Evolutionary conservation across 2,888 invertebrate genomes (phyloP), one percentile per base, ranked within the genome.

Genomic region (Tachina fera): DNA sequence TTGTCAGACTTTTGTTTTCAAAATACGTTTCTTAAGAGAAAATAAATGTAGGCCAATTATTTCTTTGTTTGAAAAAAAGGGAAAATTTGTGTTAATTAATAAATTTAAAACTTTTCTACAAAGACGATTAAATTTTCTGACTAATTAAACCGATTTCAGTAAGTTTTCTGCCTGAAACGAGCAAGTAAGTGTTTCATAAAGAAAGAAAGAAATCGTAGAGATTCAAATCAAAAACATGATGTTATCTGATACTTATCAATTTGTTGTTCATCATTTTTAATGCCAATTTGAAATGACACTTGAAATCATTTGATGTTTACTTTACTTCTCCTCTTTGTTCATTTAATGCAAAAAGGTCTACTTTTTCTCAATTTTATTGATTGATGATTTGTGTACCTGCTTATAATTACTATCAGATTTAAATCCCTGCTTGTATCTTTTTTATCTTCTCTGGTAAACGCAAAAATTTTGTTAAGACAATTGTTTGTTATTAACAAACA

Each of bases 251-350:
- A 72, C 22, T 65, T 60, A 83, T 72, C 56, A 67, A 72, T 79
- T 83, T 76, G 53, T 76, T 86, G 86, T 77, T 72, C 71, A 72
- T 77, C 67, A 83, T 77, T 81, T 80, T 81, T 74, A 81, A 81
- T 85, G 85, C 81, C 85, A 82, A 85, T 85, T 85, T 81, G 68
- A 83, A 86, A 83, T 77, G 79, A 83, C 86, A 86, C 81, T 83
- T 83, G 67, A 86, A 83, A 83, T 85, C 51, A 75, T 68, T 56
- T 56, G 16, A 16, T 22, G 60, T 68, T 56, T 58, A 8, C 31
- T 14, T 13, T 31, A 13, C 43, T 22, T 19, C 71, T 45, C 9
- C 43, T 67, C 6, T 60, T 47, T 39, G 67, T 60, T 51, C 49
- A 63, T 56, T 77, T 70, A 75, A 68, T 72, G 83, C 76, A 76